Conservation (phyloP, 2,888 invertebrate genomes). For the Cantharis rufa region DNA sequence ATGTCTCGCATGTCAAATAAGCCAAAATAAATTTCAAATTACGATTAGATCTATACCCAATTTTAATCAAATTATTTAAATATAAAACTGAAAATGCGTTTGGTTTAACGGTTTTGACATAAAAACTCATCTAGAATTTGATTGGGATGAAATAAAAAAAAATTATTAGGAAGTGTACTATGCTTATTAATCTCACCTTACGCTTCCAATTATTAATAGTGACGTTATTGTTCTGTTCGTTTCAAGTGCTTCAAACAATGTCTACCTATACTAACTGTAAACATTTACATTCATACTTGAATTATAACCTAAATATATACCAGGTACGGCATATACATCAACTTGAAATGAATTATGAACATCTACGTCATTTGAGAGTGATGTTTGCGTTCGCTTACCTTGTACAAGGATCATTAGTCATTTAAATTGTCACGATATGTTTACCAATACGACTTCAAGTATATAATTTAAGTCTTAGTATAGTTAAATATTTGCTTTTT, state of each 20-base stretch:
- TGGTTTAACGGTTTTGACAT: background rate
- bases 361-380: constrained; percentile 13
- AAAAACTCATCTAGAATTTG: background rate
- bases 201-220: background rate
- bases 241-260: constrained; percentile 3
- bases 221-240: background rate
- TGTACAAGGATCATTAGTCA: constrained; percentile 21
- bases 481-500: constrained; percentile 12
- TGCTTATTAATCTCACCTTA: background rate
- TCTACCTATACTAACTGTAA: constrained; percentile 3
- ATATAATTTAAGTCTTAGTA: constrained; percentile 16
- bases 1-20: background rate
- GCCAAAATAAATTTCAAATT: background rate
- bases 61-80: background rate
- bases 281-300: constrained; percentile 11
- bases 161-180: background rate
- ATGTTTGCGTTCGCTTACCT: constrained; percentile 24
- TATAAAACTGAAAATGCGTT: background rate
- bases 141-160: background rate
- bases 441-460: constrained; percentile 25
- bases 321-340: constrained; percentile 16
- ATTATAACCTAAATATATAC: constrained; percentile 14
- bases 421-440: constrained; percentile 29
- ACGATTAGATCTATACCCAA: too few species aligned
- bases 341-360: constrained; percentile 23